A percentile compares a stretch with the other conserved stretches of the same genome.
Evolutionary conservation across 2,113 vertebrate species (phyloP).

Genomic region (Oreotrochilus melanogaster): DNA sequence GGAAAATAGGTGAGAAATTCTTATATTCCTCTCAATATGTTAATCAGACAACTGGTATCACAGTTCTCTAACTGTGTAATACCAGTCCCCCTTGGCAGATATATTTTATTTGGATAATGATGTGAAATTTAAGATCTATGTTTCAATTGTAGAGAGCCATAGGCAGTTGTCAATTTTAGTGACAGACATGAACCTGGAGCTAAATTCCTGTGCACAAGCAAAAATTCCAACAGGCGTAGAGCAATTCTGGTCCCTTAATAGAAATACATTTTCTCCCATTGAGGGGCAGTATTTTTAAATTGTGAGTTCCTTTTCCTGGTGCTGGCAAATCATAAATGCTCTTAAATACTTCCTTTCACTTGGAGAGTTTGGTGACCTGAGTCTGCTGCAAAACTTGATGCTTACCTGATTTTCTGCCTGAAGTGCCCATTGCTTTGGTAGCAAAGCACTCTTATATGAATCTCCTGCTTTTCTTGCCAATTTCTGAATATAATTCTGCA

Average conservation of each 20-base stretch:
- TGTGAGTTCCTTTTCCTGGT: constrained; percentile 30
- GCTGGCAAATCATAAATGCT: constrained; percentile 69
- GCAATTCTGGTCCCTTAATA: constrained; percentile 81
- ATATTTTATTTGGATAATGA: constrained; percentile 95
- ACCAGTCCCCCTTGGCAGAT: constrained; percentile 88
- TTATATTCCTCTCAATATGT: constrained; percentile 86
- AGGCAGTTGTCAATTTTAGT: constrained; percentile 94
- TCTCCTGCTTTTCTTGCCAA: not conserved
- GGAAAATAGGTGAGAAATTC: constrained; percentile 85
- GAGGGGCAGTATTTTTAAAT: constrained; percentile 80
- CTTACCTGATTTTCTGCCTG: not conserved
- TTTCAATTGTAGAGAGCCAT: constrained; percentile 90
- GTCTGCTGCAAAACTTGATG: constrained; percentile 45
- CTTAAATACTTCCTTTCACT: constrained; percentile 60
- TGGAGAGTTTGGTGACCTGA: constrained; percentile 44
- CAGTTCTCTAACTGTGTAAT: constrained; percentile 85
- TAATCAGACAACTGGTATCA: constrained; percentile 87
- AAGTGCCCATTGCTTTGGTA: not conserved
- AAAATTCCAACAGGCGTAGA: constrained; percentile 85
- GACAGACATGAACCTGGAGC: constrained; percentile 87
- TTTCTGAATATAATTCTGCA: not conserved
- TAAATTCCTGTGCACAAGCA: constrained; percentile 86
- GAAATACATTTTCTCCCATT: constrained; percentile 80
- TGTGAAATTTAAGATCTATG: constrained; percentile 97
- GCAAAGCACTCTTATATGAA: not conserved